These are phyloP conservation scores for Archilochus colubris DNA, from an alignment of 2,113 vertebrate species.

Conservation along the genomic window DNA sequence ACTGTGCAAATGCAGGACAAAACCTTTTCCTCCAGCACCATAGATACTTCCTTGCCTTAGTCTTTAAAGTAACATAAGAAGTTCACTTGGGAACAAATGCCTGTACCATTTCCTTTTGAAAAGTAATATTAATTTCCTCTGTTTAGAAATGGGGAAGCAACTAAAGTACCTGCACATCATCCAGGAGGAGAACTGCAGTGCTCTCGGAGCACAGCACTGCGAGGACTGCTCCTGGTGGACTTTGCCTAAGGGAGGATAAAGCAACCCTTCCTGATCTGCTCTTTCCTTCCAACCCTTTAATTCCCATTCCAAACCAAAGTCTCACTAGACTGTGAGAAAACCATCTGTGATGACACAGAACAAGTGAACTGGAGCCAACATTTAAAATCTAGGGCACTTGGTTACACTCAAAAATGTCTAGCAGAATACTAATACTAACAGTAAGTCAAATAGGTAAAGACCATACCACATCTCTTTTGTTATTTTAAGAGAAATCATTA, in stretches of 20 bases:
- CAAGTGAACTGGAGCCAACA: not conserved
- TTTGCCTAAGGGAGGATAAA: not conserved
- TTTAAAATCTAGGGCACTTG: not conserved
- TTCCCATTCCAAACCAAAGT: not conserved
- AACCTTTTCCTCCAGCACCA: not conserved
- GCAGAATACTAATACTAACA: not conserved
- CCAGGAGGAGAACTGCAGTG: not conserved
- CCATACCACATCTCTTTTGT: not conserved
- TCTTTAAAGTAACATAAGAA: not conserved
- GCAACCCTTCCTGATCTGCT: not conserved
- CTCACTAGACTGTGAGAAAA: not conserved
- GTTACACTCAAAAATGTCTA: not conserved
- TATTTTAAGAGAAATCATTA: not conserved
- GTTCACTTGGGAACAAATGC: not conserved
- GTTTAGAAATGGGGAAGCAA: not conserved
- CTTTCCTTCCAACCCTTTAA: not conserved
- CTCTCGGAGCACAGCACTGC: fast-evolving
- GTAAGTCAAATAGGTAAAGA: not conserved
- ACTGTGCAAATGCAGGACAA: not conserved
- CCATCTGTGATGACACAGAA: not conserved
- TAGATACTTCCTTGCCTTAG: not conserved
- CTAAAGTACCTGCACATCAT: fast-evolving
- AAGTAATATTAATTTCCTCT: not conserved
- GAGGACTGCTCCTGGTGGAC: not conserved
- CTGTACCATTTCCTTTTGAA: not conserved